Base-by-base conservation (phyloP, 1,140 invertebrate genomes). In the Bombus waltoni region DNA sequence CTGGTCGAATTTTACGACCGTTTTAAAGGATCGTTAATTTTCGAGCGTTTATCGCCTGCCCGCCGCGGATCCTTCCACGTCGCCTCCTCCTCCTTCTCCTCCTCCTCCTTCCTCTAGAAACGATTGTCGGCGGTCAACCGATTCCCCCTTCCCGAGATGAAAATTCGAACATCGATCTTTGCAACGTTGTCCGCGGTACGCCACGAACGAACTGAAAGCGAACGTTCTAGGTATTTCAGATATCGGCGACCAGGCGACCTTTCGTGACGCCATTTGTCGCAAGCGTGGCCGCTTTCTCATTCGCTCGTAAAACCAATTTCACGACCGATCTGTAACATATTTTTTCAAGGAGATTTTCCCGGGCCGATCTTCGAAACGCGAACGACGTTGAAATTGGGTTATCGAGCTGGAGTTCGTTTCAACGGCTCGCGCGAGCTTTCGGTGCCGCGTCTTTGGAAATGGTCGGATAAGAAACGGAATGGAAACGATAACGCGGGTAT, bases 1-100 rank as follows among this genome's bases (percentile, higher is more conserved):
- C 91, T 87, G 62, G 53, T 15, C 74, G 88, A 85, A 88, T 92
- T 92, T 92, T 90, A 92, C 88, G 89, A 92, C 88, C 84, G 84
- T 88, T 91, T 92, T 92, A 90, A 92, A 88, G 88, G 90, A 83
- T 92, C 91, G 87, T 92, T 92, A 92, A 93, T 92, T 90, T 82
- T 81, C 44, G n/a, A 57, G 47, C 72, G 85, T 89, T 90, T 90
- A 89, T 89, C 89, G 80, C 68, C 44, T 18, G 62, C n/a, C 44
- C 74, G 65, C 47, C 68, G 40, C 40, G 62, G 44, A 42, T 66
- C 59, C 65, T 53, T 70, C 44, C 40, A 44, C 42, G 40, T n/a
- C 18, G 3, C 1, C 25, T 40, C 35, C 13, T 5, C 47, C 9
- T 10, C n/a, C 32, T 32, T 32, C 32, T 32, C 32, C 32, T 32